Evolutionary conservation across 2,888 invertebrate species (phyloP).

Genomic region (Dione vanillae): DNA sequence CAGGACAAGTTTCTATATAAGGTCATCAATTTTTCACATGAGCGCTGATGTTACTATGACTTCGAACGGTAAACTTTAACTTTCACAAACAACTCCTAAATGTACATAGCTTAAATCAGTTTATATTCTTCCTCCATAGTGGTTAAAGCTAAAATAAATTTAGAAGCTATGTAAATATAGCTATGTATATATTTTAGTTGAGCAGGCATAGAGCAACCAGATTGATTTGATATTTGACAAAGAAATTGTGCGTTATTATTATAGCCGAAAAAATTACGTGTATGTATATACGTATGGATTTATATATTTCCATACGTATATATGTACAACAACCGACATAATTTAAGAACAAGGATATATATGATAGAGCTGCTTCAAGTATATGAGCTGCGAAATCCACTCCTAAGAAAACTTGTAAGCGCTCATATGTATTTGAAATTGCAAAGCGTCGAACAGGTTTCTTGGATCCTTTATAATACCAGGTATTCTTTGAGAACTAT

Average conservation of each 20-base stretch:
- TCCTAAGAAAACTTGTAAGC: slow-evolving; percentile 33
- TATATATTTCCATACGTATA: too few species aligned
- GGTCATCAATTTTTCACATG: slow-evolving; percentile 26
- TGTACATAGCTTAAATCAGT: slow-evolving; percentile 32
- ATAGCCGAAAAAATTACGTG: too few species aligned
- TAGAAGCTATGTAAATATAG: neutral
- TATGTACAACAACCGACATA: too few species aligned
- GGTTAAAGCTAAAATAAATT: neutral
- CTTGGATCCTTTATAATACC: slow-evolving; percentile 27
- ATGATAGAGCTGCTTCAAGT: slow-evolving; percentile 3
- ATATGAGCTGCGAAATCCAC: slow-evolving; percentile 12
- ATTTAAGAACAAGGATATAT: neutral
- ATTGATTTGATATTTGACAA: too few species aligned
- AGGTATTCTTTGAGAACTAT: slow-evolving; percentile 36
- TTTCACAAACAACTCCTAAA: slow-evolving; percentile 31
- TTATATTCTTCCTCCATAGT: slow-evolving; percentile 27
- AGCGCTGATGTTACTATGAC: slow-evolving; percentile 26
- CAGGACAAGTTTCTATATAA: slow-evolving; percentile 24
- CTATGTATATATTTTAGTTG: too few species aligned
- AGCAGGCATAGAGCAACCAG: too few species aligned
- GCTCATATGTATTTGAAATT: slow-evolving; percentile 35
- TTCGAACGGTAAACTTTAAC: slow-evolving; percentile 27
- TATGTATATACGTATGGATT: too few species aligned
- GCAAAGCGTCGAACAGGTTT: slow-evolving; percentile 33
- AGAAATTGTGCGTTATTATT: too few species aligned